A percentile compares a stretch with the other conserved stretches of the same genome.
Evolutionary conservation across 2,797 vertebrate genomes (phyloP).

Genomic region (Atherinosoma microstoma): DNA sequence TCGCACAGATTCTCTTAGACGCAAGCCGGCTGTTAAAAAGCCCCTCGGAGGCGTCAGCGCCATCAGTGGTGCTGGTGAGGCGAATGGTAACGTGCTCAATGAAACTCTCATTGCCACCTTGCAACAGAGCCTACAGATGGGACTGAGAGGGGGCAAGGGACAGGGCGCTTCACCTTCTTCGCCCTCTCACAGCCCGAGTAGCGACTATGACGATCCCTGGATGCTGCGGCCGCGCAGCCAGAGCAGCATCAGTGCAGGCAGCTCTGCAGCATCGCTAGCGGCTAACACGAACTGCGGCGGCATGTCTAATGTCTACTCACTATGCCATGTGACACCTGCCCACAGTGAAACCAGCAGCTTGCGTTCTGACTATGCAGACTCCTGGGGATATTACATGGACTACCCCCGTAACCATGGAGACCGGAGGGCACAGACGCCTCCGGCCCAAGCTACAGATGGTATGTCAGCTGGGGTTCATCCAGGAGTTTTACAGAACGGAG

Average conservation of each 20-base stretch:
- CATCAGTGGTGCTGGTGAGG: conserved; percentile 32
- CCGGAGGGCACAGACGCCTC: conserved; percentile 76
- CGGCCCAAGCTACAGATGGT: conserved; percentile 46
- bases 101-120: conserved; percentile 93
- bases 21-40: conserved; percentile 84
- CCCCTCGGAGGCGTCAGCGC: conserved; percentile 72
- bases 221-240: conserved; percentile 92
- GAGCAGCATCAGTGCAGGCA: conserved; percentile 89
- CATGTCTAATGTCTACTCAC: conserved; percentile 87
- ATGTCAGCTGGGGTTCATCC: conserved; percentile 49
- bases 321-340: conserved; percentile 90
- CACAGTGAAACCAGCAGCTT: conserved; percentile 97
- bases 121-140: conserved; percentile 93
- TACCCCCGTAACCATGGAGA: conserved; percentile 84
- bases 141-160: conserved; percentile 81
- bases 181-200: conserved; percentile 94
- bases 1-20: conserved; percentile 93
- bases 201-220: conserved; percentile 96
- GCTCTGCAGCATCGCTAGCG: conserved; percentile 88
- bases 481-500: conserved; percentile 75
- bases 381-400: conserved; percentile 94
- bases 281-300: conserved; percentile 61
- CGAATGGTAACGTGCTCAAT: conserved; percentile 85
- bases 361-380: conserved; percentile 93
- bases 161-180: conserved; percentile 86